Base-by-base conservation (phyloP, 1,140 invertebrate genomes). In the Calephelis virginiensis region DNA sequence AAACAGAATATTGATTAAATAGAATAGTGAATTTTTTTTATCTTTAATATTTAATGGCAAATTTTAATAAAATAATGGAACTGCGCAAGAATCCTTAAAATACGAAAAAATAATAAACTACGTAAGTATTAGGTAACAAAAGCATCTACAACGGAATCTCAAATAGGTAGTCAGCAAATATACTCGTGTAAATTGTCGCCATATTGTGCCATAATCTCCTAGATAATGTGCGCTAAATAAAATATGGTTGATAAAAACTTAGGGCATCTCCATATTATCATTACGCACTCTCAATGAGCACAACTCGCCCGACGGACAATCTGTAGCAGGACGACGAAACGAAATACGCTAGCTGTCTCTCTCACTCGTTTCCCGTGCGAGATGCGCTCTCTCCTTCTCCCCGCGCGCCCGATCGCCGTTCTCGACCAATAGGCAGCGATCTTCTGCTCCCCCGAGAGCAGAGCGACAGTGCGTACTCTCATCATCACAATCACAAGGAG, bases 401-500 rank as follows among this genome's bases (percentile, higher is more conserved):
- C 85, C 82, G 81, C 77, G 81, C 80, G 77, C 76, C 76, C 82
- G 81, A 70, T 77, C 71, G 77, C 69, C 78, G 78, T 71, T 87
- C 82, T 88, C 87, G 82, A 87, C 88, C 88, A 90, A 90, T 90
- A 81, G 77, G 80, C 82, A 76, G 85, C 85, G 84, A 89, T 90
- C 85, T 89, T 83, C 73, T 90, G 88, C 88, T 90, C 88, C 88
- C 86, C 81, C 86, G 88, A 90, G 88, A 90, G 88, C 85, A 90
- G 80, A 88, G 83, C 88, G 88, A 90, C 88, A 90, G 83, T 90
- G 88, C 88, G 86, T 89, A 76, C 88, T 90, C 88, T 90, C 86
- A 89, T 90, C 87, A 86, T 8, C 40, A 28, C 83, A 62, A 83
- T 82, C 87, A 90, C 83, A 88, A 81, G 74, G 88, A 90, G 88